These are phyloP conservation scores for Drosophila malerkotliana DNA, from an alignment of 1,140 invertebrate genomes.

Conservation along the genomic window DNA sequence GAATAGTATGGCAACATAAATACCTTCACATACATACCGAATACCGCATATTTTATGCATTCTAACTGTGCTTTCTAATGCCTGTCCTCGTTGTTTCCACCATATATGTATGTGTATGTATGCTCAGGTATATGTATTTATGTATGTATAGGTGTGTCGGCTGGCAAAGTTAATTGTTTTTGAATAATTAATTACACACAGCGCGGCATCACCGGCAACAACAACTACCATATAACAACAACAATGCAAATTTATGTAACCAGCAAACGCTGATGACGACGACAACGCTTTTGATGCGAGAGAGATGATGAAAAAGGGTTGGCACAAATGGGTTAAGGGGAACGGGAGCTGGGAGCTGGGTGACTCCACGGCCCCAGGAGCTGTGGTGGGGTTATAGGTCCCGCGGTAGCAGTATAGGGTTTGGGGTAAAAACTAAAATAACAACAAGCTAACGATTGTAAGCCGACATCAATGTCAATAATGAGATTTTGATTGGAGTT, in stretches of 20 bases:
- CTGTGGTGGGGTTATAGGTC: too few species aligned
- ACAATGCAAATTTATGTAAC: constrained; percentile 50
- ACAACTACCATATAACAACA: not conserved
- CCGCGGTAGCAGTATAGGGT: too few species aligned
- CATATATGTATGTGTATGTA: not conserved
- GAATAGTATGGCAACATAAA: constrained; percentile 46
- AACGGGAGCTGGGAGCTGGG: too few species aligned
- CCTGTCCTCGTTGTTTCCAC: constrained; percentile 18
- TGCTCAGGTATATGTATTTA: not conserved
- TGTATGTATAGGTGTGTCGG: constrained; percentile 21
- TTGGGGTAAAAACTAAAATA: constrained; percentile 14
- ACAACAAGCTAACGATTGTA: constrained; percentile 29
- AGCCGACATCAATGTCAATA: constrained; percentile 60
- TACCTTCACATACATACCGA: constrained; percentile 9
- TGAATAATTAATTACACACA: constrained; percentile 73
- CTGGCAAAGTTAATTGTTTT: constrained; percentile 74
- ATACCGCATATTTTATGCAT: constrained; percentile 60
- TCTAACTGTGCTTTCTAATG: constrained; percentile 65
- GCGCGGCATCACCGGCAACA: constrained; percentile 17
- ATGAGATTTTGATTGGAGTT: constrained; percentile 65
- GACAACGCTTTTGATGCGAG: constrained; percentile 3
- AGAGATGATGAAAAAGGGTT: not conserved
- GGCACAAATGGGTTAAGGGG: not conserved
- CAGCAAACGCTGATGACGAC: constrained; percentile 4
- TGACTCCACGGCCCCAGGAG: too few species aligned